Evolutionary conservation across 2,888 invertebrate genomes (phyloP), one percentile per base, ranked within the genome.

Genomic region (Drosophila mulleri): DNA sequence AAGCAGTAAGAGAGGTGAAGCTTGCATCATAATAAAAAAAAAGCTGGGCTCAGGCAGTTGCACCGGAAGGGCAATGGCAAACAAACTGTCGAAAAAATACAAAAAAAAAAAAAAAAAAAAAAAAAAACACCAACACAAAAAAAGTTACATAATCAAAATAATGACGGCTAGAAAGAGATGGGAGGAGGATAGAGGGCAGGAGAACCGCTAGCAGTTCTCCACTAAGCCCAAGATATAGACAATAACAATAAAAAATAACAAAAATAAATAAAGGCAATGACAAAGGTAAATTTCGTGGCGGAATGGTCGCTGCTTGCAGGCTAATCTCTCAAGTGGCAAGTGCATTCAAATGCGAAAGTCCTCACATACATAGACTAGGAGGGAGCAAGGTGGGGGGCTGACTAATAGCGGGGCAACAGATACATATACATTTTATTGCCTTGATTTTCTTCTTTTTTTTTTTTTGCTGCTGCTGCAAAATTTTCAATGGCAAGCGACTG

Each of bases 281-380:
- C 84, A 89, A 84, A 88, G 84, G 82, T 88, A 82, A 75, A 88
- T 81, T 83, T 75, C 44, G 48, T 47, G 45, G 48, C 8, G 67
- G 44, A 56, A 73, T 63, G 50, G 53, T 53, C 67, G 72, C 79
- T 54, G 75, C 70, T 80, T 83, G 82, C 56, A 81, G 83, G 91
- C 89, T 91, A 91, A 91, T 91, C 91, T 91, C 86, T 89, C 91
- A 91, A 91, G 92, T 91, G 91, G 90, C 88, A 89, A 89, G 81
- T 89, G 90, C 88, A 89, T 91, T 90, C 90, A 89, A 87, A 89
- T 91, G 67, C 68, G 89, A 90, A 87, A 85, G 85, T 89, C 82
- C 63, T 72, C 56, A 74, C 76, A 79, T 29, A 79, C n/a, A 62
- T 8, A n/a, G 20, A 2, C 11, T 0, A 18, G 5, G 9, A 7